Conservation (phyloP, 2,888 invertebrate genomes). For the Cheiracanthium punctorium region DNA sequence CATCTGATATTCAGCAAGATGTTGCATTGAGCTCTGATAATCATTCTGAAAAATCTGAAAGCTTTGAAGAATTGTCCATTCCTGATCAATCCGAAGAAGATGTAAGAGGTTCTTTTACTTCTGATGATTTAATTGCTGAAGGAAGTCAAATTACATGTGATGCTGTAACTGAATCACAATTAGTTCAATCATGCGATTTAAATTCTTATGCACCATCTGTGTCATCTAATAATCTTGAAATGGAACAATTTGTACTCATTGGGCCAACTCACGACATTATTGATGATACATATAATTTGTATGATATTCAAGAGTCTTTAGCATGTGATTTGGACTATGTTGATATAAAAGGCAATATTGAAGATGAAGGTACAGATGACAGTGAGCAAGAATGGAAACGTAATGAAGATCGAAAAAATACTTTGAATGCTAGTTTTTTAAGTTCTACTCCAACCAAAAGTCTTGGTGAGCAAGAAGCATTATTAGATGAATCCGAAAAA, state of each 20-base stretch:
- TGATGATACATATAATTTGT: constrained; percentile 31
- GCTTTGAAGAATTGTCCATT: background rate
- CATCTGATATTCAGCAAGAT: background rate
- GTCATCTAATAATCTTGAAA: background rate
- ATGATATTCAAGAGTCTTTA: constrained; percentile 9
- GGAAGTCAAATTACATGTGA: background rate
- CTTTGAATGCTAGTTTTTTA: constrained; percentile 54
- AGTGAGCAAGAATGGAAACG: constrained; percentile 62
- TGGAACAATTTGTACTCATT: constrained; percentile 17
- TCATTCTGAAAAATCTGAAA: background rate
- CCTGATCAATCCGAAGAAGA: background rate
- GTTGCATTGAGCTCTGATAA: background rate
- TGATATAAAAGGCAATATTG: constrained; percentile 39
- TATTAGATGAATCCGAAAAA: background rate
- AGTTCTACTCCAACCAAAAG: background rate
- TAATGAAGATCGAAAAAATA: constrained; percentile 56
- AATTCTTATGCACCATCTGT: background rate
- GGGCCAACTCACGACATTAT: constrained; percentile 44
- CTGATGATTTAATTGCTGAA: background rate
- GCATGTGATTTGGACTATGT: background rate
- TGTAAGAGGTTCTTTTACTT: background rate
- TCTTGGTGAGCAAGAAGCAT: background rate
- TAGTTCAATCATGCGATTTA: background rate
- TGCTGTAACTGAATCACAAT: background rate
- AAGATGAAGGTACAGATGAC: constrained; percentile 34